Conservation (phyloP, 2,888 invertebrate species). For the Mechanitis messenoides region DNA sequence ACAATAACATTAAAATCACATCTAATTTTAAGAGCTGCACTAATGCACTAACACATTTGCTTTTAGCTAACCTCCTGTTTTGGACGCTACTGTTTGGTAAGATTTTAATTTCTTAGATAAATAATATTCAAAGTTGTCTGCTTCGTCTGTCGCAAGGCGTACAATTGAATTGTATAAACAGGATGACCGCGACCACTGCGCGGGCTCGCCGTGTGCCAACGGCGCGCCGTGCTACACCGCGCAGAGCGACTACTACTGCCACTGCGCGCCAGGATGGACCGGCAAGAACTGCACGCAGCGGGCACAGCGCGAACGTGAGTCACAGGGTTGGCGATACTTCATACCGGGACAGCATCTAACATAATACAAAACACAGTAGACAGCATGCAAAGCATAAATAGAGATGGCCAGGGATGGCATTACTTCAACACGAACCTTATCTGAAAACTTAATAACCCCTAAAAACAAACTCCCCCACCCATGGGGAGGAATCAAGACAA, state of each 20-base stretch:
- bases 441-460: no score
- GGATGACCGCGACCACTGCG: conserved; percentile 93
- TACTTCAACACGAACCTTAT: no score
- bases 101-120: conserved; percentile 23
- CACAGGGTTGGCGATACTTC: no score
- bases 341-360: no score
- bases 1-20: conserved; percentile 7
- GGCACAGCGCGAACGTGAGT: conserved; percentile 74
- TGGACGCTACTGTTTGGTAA: conserved; percentile 68
- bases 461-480: no score
- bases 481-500: no score
- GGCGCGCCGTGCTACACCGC: conserved; percentile 91
- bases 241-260: conserved; percentile 92
- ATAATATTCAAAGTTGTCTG: background rate
- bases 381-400: no score
- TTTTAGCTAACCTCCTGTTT: conserved; percentile 67
- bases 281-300: conserved; percentile 89
- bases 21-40: conserved; percentile 35
- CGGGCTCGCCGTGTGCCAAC: conserved; percentile 90
- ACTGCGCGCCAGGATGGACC: conserved; percentile 90
- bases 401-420: no score
- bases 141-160: background rate
- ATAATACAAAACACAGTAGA: no score
- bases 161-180: conserved; percentile 45
- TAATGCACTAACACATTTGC: conserved; percentile 66